Base-by-base conservation (phyloP, 2,797 vertebrate genomes). In the Macrochelys suwanniensis region DNA sequence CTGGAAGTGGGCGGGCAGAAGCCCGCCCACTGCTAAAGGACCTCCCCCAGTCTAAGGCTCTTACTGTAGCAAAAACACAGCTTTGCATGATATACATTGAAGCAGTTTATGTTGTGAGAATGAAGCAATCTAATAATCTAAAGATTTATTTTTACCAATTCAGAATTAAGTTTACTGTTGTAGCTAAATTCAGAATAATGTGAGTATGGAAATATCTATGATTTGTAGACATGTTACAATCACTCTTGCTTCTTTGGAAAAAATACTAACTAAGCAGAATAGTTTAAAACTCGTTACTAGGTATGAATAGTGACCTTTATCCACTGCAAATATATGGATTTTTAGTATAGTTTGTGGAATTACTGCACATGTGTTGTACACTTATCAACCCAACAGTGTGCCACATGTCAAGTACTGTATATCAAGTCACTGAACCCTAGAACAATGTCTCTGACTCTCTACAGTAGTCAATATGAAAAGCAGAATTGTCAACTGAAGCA, bases 311-410 rank as follows among this genome's bases (percentile, higher is more conserved):
- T 82, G 42, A 82, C 56, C 77, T 93, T 91, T 81, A 87, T 56
- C 82, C 51, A 84, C 26, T 42, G 49, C 47, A 82, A 50, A 89
- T 65, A 78, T 6, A 49, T n/a, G 80, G 93, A 84, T 88, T 90
- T 89, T 91, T 85, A 94, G 87, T 91, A 80, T 33, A 81, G 84
- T 57, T 56, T 74, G 33, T 74, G 82, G 57, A 82, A 83, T 84
- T 79, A 94, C 45, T 76, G 12, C 45, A 47, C 42, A 15, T 74
- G 42, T 45, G 25, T 45, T 57, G 28, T 19, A 84, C 37, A 31
- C 54, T 80, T 84, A 68, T 21, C 6, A 50, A 53, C n/a, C 8
- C 85, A 42, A 71, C 17, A 61, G 11, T 77, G 25, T 49, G 28
- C 13, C 71, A 26, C 7, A 13, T n/a, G 31, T 45, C 11, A 61